Evolutionary conservation across 2,888 invertebrate genomes (phyloP), one percentile per base, ranked within the genome.

Genomic region (Trachelus troglodyta): DNA sequence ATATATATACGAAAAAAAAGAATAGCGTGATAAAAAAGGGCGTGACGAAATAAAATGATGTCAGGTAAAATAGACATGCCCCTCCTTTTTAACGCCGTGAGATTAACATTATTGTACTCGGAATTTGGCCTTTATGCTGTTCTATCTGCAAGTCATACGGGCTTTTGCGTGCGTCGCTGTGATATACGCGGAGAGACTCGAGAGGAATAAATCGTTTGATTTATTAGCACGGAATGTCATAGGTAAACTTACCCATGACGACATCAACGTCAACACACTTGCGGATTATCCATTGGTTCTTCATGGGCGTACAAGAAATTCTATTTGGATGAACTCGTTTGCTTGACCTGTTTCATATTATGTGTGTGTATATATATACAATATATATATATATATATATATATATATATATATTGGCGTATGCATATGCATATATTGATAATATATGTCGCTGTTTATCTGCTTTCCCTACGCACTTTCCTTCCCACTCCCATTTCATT

Each of bases 161-260:
- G 89, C 23, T 87, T 90, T 89, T 89, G 89, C 87, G 85, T 87
- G 87, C 87, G 84, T 87, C 89, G 89, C 89, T 90, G 90, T 90
- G 90, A 90, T 90, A 89, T 88, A 87, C 89, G 56, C 23, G 56
- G 56, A 23, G 40, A 40, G 56, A 56, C 56, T 56, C 56, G 23
- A 56, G 56, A 40, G 0, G 6, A 6, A 40, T 56, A 9, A 56
- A 23, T 56, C 23, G 23, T 23, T 56, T 23, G 56, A 23, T 56
- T 56, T 56, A 23, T 56, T 23, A 23, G 9, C 56, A 23, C 56
- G 56, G 23, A 56, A 56, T 56, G 23, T 56, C 56, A 56, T 56
- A n/a, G 12, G 74, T n/a, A 23, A 74, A 34, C 74, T 23, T 37
- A 74, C 11, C 30, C 12, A n/a, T 11, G 11, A 37, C 34, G n/a